Conservation (phyloP, 2,888 invertebrate species). For the Nephrotoma appendiculata region DNA sequence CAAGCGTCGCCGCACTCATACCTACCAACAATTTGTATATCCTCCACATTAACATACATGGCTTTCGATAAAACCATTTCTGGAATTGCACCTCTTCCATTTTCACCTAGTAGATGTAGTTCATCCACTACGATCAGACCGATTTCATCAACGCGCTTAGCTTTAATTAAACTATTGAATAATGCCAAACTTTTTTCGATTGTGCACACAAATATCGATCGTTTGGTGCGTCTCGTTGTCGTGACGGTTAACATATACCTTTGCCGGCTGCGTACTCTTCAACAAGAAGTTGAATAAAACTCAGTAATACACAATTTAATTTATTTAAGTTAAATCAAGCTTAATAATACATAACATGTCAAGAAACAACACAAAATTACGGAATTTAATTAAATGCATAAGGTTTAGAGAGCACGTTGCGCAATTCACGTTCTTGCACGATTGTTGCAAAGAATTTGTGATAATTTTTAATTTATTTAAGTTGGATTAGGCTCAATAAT, state of each 20-base stretch:
- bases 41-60: constrained; percentile 45
- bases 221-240: constrained; percentile 55
- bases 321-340: too few relatives aligned
- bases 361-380: too few relatives aligned
- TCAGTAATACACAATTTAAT: too few relatives aligned
- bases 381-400: too few relatives aligned
- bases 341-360: too few relatives aligned
- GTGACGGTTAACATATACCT: constrained; percentile 78
- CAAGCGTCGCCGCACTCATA: constrained; percentile 98
- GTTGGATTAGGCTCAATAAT: too few relatives aligned
- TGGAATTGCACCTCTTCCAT: constrained; percentile 66
- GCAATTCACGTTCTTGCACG: too few relatives aligned
- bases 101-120: constrained; percentile 82
- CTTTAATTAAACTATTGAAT: constrained; percentile 71
- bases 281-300: too few relatives aligned
- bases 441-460: too few relatives aligned
- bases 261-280: constrained; percentile 93
- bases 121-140: constrained; percentile 82
- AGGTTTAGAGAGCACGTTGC: too few relatives aligned
- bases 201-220: constrained; percentile 78
- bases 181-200: constrained; percentile 87
- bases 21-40: constrained; percentile 84
- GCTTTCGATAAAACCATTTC: constrained; percentile 75
- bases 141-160: constrained; percentile 54
- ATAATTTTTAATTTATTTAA: too few relatives aligned